Base-by-base conservation (phyloP, 2,888 invertebrate species). In the Acrocyrtus sp. region DNA sequence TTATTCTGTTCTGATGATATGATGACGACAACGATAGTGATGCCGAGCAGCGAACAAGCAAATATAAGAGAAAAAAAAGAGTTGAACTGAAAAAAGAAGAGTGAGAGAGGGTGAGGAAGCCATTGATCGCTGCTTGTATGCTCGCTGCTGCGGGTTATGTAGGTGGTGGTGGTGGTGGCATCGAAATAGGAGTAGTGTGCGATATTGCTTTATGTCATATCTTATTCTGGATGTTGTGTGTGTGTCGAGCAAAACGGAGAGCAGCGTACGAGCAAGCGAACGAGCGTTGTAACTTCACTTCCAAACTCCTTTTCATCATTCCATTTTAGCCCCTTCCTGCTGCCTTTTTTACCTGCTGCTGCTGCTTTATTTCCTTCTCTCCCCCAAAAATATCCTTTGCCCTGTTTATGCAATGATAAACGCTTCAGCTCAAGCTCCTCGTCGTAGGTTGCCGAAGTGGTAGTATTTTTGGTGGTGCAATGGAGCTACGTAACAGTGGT, bases 61-160 rank as follows among this genome's bases (percentile, higher is more conserved):
- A 58, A 63, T n/a, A n/a, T n/a, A n/a, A n/a, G 47, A n/a, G 22
- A 6, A 39, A 15, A 39, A 63, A 45, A 19, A 27, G 65, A 60
- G 60, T 43, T 43, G 60, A 53, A 56, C 60, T 61, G 61, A 15
- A 60, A 60, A 54, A 53, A 29, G 62, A 41, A 39, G 21, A 34
- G 27, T 62, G 61, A 47, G 69, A 75, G 75, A 78, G 77, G 77
- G 77, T 77, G 77, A 77, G 75, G 77, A 78, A 78, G 78, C 78
- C 78, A 78, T 78, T 78, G 75, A 75, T 75, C 75, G 72, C 72
- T 72, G 58, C 62, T 65, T n/a, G n/a, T n/a, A n/a, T n/a, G n/a
- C n/a, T n/a, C n/a, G 53, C 66, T 63, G 51, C 72, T 72, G 72
- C 72, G 72, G 72, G 72, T 63, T 72, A 60, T 34, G n/a, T 61